Evolutionary conservation across 2,113 vertebrate species (phyloP), one percentile per base, ranked within the genome.

Genomic region (Tychaedon coryphoeus): DNA sequence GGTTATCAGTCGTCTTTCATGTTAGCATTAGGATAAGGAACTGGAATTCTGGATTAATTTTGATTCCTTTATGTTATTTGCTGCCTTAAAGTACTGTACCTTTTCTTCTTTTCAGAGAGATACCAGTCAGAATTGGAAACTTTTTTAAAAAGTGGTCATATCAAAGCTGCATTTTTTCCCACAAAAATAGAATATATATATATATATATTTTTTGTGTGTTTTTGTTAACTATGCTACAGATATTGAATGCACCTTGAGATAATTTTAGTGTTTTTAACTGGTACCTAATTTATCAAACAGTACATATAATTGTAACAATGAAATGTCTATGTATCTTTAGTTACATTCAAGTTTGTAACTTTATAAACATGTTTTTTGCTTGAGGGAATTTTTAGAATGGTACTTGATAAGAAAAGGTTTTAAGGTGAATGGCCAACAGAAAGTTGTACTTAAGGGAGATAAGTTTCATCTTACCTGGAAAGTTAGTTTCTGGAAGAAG

Each of bases 201-300:
- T 98, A 79, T 85, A 98, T 98, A 98, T 97, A 66, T 98, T 96
- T 97, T 96, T 97, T 98, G 97, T 98, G 98, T 98, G 97, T 98
- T 98, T 98, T 98, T 98, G 98, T 98, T 98, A 98, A 98, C 98
- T 98, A 98, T 88, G 96, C 98, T 98, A 98, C 98, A 97, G 92
- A 98, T 98, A 98, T 96, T 98, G 97, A 98, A 98, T 98, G 98
- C 98, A 98, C 98, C 98, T 98, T 98, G 97, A 98, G 97, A 97
- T 98, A 97, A 98, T 98, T 98, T 96, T 98, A 98, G 98, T 98
- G 98, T 98, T 98, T 98, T 98, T 98, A 98, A 98, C 98, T 97
- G 98, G 97, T 98, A 98, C 97, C 97, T 98, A 98, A 98, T 98
- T 98, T 98, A 98, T 98, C 98, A 87, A 97, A 93, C 97, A 97